These are phyloP conservation scores for Schizothorax lantsangensis DNA, from an alignment of 2,797 vertebrate genomes.

Conservation along the genomic window DNA sequence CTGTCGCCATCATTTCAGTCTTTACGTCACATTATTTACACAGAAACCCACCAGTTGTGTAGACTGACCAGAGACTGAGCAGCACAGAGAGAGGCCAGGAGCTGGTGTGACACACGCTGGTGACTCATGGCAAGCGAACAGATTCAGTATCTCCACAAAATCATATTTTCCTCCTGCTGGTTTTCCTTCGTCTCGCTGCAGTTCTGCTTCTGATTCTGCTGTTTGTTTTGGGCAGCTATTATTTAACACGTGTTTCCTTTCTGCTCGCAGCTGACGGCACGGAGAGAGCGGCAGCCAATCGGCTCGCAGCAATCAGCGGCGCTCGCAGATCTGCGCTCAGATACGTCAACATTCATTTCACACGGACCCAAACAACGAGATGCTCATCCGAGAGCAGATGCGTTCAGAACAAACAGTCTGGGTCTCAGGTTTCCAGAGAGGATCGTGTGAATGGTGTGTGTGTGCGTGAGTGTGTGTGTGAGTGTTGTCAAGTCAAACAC, in stretches of 20 bases:
- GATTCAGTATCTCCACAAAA: not conserved
- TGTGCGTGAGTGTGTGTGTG: no score
- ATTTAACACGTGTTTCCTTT: not conserved
- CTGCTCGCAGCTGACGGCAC: not conserved
- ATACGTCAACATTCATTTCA: constrained; percentile 67
- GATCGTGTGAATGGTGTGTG: not conserved
- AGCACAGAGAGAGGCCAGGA: not conserved
- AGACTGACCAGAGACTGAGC: not conserved
- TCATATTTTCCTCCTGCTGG: not conserved
- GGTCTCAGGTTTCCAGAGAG: constrained; percentile 61
- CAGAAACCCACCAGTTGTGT: not conserved
- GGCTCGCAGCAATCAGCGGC: not conserved
- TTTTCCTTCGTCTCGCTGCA: not conserved
- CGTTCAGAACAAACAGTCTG: constrained; percentile 65
- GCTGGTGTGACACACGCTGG: not conserved
- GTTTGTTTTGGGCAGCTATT: constrained; percentile 23
- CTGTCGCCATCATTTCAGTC: not conserved
- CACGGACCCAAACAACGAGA: constrained; percentile 64
- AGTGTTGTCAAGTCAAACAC: no score
- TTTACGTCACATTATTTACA: not conserved
- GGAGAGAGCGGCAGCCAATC: not conserved
- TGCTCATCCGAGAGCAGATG: constrained; percentile 53
- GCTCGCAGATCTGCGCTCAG: constrained; percentile 65
- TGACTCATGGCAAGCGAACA: not conserved
- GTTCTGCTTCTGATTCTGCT: constrained; percentile 10